Base-by-base conservation (phyloP, 64 coral and sea anemone species). In the Dendronephthya gigantea region DNA sequence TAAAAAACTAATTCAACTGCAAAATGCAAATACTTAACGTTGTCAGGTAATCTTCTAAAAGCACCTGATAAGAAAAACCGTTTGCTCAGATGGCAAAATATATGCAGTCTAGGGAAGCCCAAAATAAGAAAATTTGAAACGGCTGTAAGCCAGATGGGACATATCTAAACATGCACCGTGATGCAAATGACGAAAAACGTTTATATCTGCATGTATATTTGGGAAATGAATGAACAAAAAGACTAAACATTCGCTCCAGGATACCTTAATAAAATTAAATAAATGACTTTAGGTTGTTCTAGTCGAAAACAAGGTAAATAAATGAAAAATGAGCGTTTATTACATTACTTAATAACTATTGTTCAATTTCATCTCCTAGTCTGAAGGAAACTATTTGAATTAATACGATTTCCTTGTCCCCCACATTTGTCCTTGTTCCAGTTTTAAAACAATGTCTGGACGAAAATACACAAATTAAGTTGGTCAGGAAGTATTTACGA, bases 1-100 rank as follows among this genome's bases (percentile, higher is more conserved):
- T 79, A 79, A 39, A n/a, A n/a, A 79, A 79, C 36, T 19, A 79
- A 79, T 79, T 79, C 72, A 79, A 79, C 72, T 79, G 72, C 72
- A 79, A 79, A 79, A 79, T 79, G 72, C 72, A 79, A 79, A 79
- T 79, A 79, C 29, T 79, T 79, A 79, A 29, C 36, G 72, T 33
- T 79, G 72, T 79, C 72, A 79, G 32, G 72, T 79, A 79, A 79
- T 79, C 72, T 19, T 35, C 72, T 79, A 36, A 36, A 36, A 39
- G 72, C 30, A 6, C 29, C 32, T 79, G 72, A 79, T 79, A 79
- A 79, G 19, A 79, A 79, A 79, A 79, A 34, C 72, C 5, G 30
- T 79, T 79, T 36, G 36, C 72, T 79, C 36, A 34, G 30, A 79
- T 79, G 32, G 72, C 36, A 29, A 34, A 79, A 36, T 39, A 79